Percentiles rank a stretch among this genome's conserved stretches.
These are phyloP conservation scores for Apamea epomidion DNA, from an alignment of 2,888 invertebrate genomes.

Conservation along the genomic window DNA sequence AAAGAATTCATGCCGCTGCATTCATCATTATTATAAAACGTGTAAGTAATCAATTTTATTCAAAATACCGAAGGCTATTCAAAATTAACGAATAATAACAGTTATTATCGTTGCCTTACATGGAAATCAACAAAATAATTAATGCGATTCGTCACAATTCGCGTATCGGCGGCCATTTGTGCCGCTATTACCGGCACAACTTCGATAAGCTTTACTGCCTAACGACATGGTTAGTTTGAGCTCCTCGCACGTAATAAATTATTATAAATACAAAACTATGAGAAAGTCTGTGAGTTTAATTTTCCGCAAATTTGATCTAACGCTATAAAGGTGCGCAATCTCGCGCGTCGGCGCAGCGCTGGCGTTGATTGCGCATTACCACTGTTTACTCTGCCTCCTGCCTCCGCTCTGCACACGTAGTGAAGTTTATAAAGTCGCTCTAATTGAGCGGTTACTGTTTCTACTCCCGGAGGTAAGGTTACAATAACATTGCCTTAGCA, in stretches of 20 bases:
- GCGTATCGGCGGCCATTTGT: conserved; percentile 83
- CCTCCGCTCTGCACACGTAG: conserved; percentile 62
- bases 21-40: conserved; percentile 55
- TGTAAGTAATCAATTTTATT: conserved; percentile 60
- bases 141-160: conserved; percentile 84
- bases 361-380: conserved; percentile 67
- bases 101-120: conserved; percentile 70
- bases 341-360: conserved; percentile 58
- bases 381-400: conserved; percentile 55
- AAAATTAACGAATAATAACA: conserved; percentile 69
- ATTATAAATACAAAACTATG: conserved; percentile 85
- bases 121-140: conserved; percentile 83
- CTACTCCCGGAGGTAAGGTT: conserved; percentile 66
- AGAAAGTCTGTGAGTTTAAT: conserved; percentile 85
- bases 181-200: conserved; percentile 83
- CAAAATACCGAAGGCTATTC: conserved; percentile 53
- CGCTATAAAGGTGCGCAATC: conserved; percentile 79
- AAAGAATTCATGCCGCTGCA: conserved; percentile 32
- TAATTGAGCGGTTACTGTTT: conserved; percentile 73
- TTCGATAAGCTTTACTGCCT: conserved; percentile 87
- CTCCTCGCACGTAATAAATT: conserved; percentile 87
- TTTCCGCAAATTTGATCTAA: conserved; percentile 89
- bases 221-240: conserved; percentile 89
- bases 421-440: conserved; percentile 73
- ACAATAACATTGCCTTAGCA: conserved; percentile 57